A percentile compares a stretch with the other conserved stretches of the same genome.
These are phyloP conservation scores for Gorsachius goisagi DNA, from an alignment of 2,113 vertebrate species.

Conservation along the genomic window DNA sequence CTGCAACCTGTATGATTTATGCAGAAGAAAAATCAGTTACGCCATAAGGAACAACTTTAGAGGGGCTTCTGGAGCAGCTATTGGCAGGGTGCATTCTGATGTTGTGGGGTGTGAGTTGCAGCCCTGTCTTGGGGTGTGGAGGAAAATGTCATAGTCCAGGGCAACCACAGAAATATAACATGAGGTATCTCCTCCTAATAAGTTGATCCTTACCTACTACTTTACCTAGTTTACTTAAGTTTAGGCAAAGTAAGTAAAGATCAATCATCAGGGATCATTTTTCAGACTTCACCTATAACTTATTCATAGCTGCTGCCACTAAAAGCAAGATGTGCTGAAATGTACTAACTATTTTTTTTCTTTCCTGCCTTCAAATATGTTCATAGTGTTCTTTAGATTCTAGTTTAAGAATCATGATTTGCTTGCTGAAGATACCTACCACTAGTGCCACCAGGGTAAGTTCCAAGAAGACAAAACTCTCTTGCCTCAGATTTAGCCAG, in stretches of 20 bases:
- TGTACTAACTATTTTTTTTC: neutral
- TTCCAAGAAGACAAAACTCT: neutral
- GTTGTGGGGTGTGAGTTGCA: neutral
- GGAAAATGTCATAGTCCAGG: neutral
- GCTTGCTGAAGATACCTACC: constrained; percentile 95
- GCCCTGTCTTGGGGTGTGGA: neutral
- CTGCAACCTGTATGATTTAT: neutral
- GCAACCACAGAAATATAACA: neutral
- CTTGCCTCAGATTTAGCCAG: neutral
- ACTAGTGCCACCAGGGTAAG: constrained; percentile 93
- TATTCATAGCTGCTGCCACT: neutral
- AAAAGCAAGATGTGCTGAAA: neutral
- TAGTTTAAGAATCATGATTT: constrained; percentile 96
- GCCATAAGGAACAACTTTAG: neutral
- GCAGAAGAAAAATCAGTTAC: neutral
- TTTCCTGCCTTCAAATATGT: neutral
- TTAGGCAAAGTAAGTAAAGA: neutral
- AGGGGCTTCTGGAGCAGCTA: neutral
- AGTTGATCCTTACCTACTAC: no score
- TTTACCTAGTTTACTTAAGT: neutral
- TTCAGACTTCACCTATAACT: neutral
- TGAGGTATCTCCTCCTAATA: neutral
- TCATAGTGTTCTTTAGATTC: constrained; percentile 94
- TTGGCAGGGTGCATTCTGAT: neutral
- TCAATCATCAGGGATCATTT: neutral